These are phyloP conservation scores for Lethocerus indicus DNA, from an alignment of 1,140 invertebrate genomes.

Conservation along the genomic window DNA sequence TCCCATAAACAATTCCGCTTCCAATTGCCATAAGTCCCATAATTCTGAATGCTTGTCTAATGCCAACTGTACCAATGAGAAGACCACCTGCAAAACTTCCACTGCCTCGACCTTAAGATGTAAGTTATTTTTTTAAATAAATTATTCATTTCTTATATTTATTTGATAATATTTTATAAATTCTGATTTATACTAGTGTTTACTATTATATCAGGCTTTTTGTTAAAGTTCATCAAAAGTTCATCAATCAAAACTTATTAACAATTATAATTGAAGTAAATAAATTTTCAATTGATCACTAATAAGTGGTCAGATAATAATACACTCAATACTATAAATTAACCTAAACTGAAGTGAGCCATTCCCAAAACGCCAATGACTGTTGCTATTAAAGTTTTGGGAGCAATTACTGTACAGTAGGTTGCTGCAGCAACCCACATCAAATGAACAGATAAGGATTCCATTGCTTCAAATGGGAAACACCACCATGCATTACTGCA, in stretches of 20 bases:
- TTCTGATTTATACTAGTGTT: background rate
- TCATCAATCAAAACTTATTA: background rate
- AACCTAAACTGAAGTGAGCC: slow-evolving; percentile 65
- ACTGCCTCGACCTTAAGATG: slow-evolving; percentile 41
- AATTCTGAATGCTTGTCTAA: slow-evolving; percentile 50
- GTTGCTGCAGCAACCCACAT: slow-evolving; percentile 80
- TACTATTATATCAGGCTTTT: no score
- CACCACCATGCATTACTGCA: slow-evolving; percentile 65
- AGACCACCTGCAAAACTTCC: slow-evolving; percentile 65
- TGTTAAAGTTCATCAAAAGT: background rate
- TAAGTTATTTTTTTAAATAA: background rate
- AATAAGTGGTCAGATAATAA: background rate
- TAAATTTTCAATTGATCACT: background rate
- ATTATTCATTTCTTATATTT: background rate
- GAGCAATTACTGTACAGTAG: slow-evolving; percentile 62
- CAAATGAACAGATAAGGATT: slow-evolving; percentile 66
- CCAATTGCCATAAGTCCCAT: slow-evolving; percentile 52
- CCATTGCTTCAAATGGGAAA: slow-evolving; percentile 70
- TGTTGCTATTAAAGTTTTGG: slow-evolving; percentile 60
- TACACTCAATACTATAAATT: slow-evolving; percentile 10
- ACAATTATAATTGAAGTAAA: no score
- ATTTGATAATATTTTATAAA: background rate
- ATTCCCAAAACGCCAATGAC: slow-evolving; percentile 65
- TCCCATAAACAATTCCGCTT: slow-evolving; percentile 45
- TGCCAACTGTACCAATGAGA: slow-evolving; percentile 51